These are phyloP conservation scores for Pheosia tremula DNA, from an alignment of 2,888 invertebrate species.

Conservation along the genomic window DNA sequence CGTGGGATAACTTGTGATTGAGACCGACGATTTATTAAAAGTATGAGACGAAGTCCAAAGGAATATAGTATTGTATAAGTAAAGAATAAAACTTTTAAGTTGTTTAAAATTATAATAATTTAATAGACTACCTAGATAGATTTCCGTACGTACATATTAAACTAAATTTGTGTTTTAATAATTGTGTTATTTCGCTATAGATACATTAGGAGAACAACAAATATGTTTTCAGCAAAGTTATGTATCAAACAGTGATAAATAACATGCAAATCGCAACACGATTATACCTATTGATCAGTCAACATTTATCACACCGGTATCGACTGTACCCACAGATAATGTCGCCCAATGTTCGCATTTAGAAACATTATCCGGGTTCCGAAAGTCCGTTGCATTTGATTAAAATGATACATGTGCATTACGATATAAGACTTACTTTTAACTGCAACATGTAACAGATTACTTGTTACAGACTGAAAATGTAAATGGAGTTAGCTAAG, in stretches of 20 bases:
- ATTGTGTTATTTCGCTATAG: no score
- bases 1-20: neutral
- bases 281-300: conserved; percentile 1
- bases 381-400: no score
- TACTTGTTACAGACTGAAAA: no score
- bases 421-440: neutral
- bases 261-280: neutral
- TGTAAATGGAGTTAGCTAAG: no score
- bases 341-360: neutral
- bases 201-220: neutral
- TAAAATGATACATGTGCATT: neutral
- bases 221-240: neutral
- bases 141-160: no score
- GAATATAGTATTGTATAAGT: no score
- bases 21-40: neutral
- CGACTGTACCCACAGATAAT: neutral
- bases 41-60: neutral
- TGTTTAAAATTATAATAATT: no score
- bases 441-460: no score
- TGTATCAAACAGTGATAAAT: conserved; percentile 1
- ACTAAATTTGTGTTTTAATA: no score
- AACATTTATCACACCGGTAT: conserved; percentile 1
- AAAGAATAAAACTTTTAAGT: no score
- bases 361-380: neutral
- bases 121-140: no score